Conservation (phyloP, 2,113 vertebrate genomes). For the Cnemophilus loriae region DNA sequence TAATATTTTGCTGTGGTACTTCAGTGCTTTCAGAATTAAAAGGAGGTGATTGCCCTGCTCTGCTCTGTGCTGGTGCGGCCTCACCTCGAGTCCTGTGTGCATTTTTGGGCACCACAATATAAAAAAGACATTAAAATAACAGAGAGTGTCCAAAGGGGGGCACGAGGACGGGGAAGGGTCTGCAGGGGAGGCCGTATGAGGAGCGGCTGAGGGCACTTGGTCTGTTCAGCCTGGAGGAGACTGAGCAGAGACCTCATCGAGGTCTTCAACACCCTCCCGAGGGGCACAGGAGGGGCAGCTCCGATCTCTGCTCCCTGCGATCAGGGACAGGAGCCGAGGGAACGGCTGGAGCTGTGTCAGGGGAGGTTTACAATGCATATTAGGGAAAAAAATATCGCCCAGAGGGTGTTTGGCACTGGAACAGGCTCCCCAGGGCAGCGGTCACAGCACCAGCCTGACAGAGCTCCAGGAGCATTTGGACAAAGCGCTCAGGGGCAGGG, state of each 20-base stretch:
- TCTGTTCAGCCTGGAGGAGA: background rate
- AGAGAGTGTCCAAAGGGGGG: background rate
- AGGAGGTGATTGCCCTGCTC: background rate
- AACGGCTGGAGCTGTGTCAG: background rate
- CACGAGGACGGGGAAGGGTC: background rate
- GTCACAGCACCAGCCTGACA: background rate
- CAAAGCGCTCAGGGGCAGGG: too few species aligned
- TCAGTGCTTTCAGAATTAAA: background rate
- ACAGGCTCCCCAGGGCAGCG: background rate
- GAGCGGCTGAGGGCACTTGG: background rate
- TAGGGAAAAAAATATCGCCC: fast-evolving
- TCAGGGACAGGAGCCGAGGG: background rate
- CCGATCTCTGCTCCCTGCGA: background rate
- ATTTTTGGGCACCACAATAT: background rate
- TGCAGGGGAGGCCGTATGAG: fast-evolving
- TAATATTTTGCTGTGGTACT: background rate
- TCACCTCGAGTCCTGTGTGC: background rate
- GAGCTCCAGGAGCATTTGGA: background rate
- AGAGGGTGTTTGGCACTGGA: background rate
- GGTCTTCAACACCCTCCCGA: background rate
- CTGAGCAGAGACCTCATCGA: background rate
- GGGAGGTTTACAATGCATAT: background rate
- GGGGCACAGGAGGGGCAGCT: background rate
- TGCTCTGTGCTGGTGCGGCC: background rate
- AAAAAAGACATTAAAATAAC: background rate